These are phyloP conservation scores for Campylomormyrus tamandua DNA, from an alignment of 2,113 vertebrate genomes.

Conservation along the genomic window DNA sequence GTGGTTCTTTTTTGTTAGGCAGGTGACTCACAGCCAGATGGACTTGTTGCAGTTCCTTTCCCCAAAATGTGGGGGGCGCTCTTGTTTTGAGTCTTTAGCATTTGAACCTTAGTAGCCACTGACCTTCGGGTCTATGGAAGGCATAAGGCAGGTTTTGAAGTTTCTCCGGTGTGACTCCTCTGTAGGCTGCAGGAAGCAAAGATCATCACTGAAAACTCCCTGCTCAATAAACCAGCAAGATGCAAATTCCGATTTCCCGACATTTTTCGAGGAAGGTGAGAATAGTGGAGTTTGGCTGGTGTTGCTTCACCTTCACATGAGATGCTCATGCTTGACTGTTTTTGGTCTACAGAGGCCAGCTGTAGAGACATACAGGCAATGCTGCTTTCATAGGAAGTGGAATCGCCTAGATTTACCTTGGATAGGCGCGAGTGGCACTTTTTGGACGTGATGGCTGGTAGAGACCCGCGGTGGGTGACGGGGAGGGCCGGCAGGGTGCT, in stretches of 20 bases:
- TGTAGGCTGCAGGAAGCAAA: constrained; percentile 59
- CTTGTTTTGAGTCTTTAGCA: neutral
- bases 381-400: neutral
- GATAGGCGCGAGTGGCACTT: constrained; percentile 51
- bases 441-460: constrained; percentile 52
- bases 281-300: constrained; percentile 5
- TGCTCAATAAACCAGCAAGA: neutral
- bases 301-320: neutral
- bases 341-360: neutral
- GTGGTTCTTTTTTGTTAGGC: neutral
- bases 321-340: neutral
- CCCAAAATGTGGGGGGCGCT: neutral
- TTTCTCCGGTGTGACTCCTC: constrained; percentile 48
- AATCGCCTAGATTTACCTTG: constrained; percentile 53
- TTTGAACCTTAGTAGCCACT: constrained; percentile 53
- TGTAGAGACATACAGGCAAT: neutral
- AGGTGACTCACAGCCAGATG: neutral
- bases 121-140: constrained; percentile 55
- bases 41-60: neutral
- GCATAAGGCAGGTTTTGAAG: constrained; percentile 59
- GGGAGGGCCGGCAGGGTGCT: constrained; percentile 44
- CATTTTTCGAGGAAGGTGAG: neutral
- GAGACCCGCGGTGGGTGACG: constrained; percentile 38
- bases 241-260: neutral
- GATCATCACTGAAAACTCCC: constrained; percentile 26